These are phyloP conservation scores for Chrysogorgia sp. DNA, from an alignment of 92 coral and sea anemone species.

Conservation along the genomic window DNA sequence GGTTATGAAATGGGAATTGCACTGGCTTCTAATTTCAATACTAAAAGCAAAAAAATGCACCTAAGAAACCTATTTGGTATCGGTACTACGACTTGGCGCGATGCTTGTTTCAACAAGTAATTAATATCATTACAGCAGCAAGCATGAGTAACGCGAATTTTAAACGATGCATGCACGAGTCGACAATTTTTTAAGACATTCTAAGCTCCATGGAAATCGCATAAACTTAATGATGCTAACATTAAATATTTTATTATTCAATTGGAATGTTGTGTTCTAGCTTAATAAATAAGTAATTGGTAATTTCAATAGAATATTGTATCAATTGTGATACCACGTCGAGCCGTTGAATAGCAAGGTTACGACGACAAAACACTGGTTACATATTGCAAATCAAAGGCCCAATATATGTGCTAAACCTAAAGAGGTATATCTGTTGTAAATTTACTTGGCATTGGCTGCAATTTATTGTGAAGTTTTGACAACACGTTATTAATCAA, in stretches of 20 bases:
- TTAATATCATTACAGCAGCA: too few species aligned
- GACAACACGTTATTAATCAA: not conserved
- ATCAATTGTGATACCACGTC: not conserved
- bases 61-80: too few species aligned
- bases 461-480: not conserved
- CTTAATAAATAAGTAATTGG: conserved; percentile 3
- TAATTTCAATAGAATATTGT: not conserved
- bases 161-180: too few species aligned
- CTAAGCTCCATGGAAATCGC: conserved; percentile 23
- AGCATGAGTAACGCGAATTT: too few species aligned
- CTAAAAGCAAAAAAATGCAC: too few species aligned
- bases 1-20: too few species aligned
- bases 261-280: not conserved
- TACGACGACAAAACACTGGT: not conserved
- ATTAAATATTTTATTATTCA: not conserved
- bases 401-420: not conserved
- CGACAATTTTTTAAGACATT: conserved; percentile 4
- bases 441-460: too few species aligned
- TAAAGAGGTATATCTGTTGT: not conserved
- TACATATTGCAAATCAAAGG: not conserved
- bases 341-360: not conserved
- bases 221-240: not conserved
- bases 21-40: too few species aligned
- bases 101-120: too few species aligned
- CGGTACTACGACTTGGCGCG: too few species aligned